Percentiles rank a stretch among this genome's conserved stretches.
These are phyloP conservation scores for Platanista minor DNA, from an alignment of 2,113 vertebrate species.

Conservation along the genomic window DNA sequence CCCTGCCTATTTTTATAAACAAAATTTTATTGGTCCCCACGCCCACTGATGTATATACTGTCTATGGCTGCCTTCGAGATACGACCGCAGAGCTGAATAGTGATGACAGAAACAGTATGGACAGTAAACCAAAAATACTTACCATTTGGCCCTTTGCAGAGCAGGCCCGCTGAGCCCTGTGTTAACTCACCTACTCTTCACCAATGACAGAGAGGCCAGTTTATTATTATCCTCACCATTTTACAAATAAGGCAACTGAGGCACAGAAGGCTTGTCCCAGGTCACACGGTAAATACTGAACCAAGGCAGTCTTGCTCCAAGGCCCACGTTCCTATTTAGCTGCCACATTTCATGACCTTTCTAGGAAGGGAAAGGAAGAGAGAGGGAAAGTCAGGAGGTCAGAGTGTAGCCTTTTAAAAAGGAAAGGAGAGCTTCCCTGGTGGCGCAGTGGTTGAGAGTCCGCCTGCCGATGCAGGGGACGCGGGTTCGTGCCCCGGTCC, in stretches of 20 bases:
- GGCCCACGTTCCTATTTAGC: neutral
- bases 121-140: neutral
- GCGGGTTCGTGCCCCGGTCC: too few species aligned
- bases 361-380: neutral
- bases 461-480: too few species aligned
- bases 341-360: neutral
- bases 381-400: neutral
- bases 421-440: neutral
- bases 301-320: neutral
- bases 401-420: neutral
- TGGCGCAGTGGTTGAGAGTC: too few species aligned
- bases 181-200: neutral
- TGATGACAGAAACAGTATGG: neutral
- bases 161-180: neutral
- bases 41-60: neutral
- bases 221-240: neutral
- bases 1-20: neutral
- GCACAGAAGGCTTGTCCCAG: neutral
- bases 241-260: neutral
- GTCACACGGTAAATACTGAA: neutral
- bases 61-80: neutral
- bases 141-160: neutral
- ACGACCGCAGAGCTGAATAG: neutral
- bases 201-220: neutral
- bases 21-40: neutral